phyloP scores from a whole-genome alignment of 2,113 vertebrate species.

The Diglossa brunneiventris region DNA sequence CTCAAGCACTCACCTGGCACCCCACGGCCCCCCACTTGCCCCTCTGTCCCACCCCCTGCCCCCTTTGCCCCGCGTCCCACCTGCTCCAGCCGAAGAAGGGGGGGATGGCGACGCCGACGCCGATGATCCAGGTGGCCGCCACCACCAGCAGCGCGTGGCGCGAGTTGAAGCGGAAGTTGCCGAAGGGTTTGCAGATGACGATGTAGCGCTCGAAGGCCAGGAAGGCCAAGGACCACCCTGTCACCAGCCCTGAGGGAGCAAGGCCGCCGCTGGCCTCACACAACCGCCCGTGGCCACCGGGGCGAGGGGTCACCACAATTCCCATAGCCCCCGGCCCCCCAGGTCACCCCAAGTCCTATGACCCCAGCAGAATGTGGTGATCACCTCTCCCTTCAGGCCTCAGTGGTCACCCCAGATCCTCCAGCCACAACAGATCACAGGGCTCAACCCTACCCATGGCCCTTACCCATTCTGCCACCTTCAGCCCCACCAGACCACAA shows the following conservation, averaged over 20 bases:
- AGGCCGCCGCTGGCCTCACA: not conserved
- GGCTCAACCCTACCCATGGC: too few relatives aligned
- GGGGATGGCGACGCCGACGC: constrained; percentile 71
- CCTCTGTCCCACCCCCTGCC: accelerated
- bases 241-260: constrained; percentile 70
- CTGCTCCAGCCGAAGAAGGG: constrained; percentile 88
- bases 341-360: not conserved
- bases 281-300: accelerated
- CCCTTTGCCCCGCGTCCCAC: not conserved
- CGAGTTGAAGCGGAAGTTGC: constrained; percentile 78
- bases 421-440: too few relatives aligned
- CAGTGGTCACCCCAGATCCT: not conserved
- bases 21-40: not conserved
- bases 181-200: constrained; percentile 85
- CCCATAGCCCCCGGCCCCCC: accelerated
- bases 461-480: too few relatives aligned
- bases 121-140: constrained; percentile 76
- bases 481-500: too few relatives aligned
- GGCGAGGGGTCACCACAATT: not conserved
- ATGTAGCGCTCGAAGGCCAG: constrained; percentile 81
- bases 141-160: constrained; percentile 74
- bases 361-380: not conserved
- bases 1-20: not conserved
- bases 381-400: not conserved
- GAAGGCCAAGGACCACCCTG: constrained; percentile 82